Evolutionary conservation across 2,888 invertebrate genomes (phyloP).

Genomic region (Cantharis flavilabris): DNA sequence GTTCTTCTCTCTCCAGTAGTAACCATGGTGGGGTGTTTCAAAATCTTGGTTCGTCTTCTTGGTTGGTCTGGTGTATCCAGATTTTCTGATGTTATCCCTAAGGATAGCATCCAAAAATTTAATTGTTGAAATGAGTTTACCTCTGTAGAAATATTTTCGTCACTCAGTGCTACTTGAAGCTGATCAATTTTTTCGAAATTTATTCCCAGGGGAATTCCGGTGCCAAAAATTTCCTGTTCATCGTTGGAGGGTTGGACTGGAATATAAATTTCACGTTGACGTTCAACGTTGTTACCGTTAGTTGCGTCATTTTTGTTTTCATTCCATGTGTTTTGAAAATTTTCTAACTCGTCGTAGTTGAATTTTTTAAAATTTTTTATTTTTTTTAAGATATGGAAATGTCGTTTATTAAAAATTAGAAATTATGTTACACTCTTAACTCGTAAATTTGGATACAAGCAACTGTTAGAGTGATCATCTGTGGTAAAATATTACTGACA

Average conservation of each 20-base stretch:
- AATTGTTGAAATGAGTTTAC: conserved; percentile 74
- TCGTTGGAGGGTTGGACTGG: too few species aligned
- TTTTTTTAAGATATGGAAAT: too few species aligned
- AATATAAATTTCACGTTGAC: too few species aligned
- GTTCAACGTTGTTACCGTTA: too few species aligned
- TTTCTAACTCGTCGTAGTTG: too few species aligned
- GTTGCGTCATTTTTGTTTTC: too few species aligned
- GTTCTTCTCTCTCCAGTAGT: too few species aligned
- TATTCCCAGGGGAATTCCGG: conserved; percentile 77
- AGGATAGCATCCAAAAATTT: conserved; percentile 68
- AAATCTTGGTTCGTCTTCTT: too few species aligned
- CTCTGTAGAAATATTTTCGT: conserved; percentile 67
- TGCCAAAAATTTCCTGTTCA: conserved; percentile 72
- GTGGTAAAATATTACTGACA: conserved; percentile 96
- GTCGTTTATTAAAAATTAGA: neutral
- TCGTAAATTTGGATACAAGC: conserved; percentile 94
- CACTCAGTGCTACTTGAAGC: conserved; percentile 84
- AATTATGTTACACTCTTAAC: conserved; percentile 41
- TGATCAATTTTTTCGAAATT: conserved; percentile 91
- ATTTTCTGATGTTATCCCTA: conserved; percentile 76
- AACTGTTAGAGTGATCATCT: conserved; percentile 99
- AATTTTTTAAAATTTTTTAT: too few species aligned
- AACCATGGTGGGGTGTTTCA: too few species aligned
- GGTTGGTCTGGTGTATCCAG: conserved; percentile 84
- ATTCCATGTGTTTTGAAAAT: too few species aligned